Conservation (phyloP, 2,888 invertebrate species). For the Hipparchia semele region DNA sequence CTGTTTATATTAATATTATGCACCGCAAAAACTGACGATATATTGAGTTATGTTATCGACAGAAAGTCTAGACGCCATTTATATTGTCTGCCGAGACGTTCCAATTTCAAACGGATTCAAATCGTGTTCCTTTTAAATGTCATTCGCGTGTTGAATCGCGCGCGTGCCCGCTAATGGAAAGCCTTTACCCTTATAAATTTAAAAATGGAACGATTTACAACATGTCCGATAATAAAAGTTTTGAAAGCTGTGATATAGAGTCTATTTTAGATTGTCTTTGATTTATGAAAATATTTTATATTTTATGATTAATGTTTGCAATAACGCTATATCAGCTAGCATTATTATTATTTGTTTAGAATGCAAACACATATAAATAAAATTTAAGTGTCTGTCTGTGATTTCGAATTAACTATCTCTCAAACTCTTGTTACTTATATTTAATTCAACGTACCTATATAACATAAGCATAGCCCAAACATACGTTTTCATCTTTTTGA, state of each 20-base stretch:
- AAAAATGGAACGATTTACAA: slow-evolving; percentile 55
- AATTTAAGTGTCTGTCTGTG: neutral
- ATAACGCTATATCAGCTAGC: slow-evolving; percentile 68
- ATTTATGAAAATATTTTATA: slow-evolving; percentile 41
- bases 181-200: slow-evolving; percentile 66
- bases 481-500: too few species aligned
- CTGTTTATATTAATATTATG: slow-evolving; percentile 21
- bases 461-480: too few species aligned
- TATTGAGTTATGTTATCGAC: slow-evolving; percentile 54
- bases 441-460: too few species aligned
- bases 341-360: slow-evolving; percentile 62
- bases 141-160: slow-evolving; percentile 75
- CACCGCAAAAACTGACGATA: slow-evolving; percentile 36
- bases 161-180: slow-evolving; percentile 81
- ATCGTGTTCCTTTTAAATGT: slow-evolving; percentile 76
- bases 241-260: slow-evolving; percentile 39
- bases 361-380: neutral
- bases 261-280: slow-evolving; percentile 41
- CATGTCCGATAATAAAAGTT: slow-evolving; percentile 13
- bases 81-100: slow-evolving; percentile 64
- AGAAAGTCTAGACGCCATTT: slow-evolving; percentile 76
- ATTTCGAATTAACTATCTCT: too few species aligned
- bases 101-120: slow-evolving; percentile 70
- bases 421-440: too few species aligned
- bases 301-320: slow-evolving; percentile 50